Conservation (phyloP, 1,140 invertebrate genomes). For the Rhopalosiphum maidis region DNA sequence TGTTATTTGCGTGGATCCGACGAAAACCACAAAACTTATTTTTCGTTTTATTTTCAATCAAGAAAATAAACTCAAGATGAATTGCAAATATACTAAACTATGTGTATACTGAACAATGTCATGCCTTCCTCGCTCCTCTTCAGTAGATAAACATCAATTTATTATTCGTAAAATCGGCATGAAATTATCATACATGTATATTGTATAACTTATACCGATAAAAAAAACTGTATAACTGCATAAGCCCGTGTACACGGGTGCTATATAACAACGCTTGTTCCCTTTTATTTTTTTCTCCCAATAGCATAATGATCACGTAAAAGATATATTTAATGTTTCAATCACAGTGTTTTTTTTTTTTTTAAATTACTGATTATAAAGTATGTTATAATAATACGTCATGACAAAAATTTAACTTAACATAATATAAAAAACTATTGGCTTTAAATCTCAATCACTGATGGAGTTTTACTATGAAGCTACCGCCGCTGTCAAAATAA, state of each 20-base stretch:
- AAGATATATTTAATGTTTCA: background rate
- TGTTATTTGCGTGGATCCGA: background rate
- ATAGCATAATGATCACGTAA: background rate
- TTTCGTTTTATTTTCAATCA: background rate
- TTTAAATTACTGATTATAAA: background rate
- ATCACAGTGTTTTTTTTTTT: background rate
- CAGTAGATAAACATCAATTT: background rate
- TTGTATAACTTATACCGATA: background rate
- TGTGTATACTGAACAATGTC: background rate
- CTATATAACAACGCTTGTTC: background rate
- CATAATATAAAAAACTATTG: background rate
- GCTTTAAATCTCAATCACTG: background rate
- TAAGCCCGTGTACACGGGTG: background rate
- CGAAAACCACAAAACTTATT: background rate
- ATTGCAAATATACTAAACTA: background rate
- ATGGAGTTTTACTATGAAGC: background rate
- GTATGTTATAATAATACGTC: background rate
- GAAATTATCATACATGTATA: background rate
- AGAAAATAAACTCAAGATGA: background rate
- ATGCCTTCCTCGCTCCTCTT: background rate
- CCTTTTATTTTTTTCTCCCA: background rate
- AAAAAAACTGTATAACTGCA: background rate
- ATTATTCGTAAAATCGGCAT: background rate
- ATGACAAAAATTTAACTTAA: background rate
- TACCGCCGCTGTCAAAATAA: background rate